A percentile compares a stretch with the other conserved stretches of the same genome.
Conservation (phyloP, 2,113 vertebrate species). For the Catharus fuscescens region DNA sequence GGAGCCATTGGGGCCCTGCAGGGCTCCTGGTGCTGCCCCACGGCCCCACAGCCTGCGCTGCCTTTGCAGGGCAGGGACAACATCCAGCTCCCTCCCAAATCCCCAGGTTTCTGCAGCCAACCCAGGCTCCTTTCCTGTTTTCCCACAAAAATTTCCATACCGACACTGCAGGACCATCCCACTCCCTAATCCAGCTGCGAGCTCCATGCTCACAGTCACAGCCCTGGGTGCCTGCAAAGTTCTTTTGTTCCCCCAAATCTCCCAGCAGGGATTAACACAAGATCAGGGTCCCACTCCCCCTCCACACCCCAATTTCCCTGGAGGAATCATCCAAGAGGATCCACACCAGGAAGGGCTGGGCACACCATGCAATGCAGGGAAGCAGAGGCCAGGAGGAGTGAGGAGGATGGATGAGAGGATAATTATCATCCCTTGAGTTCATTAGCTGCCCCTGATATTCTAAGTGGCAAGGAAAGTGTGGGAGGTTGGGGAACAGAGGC, state of each 20-base stretch:
- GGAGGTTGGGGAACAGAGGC: not conserved
- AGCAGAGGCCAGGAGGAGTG: not conserved
- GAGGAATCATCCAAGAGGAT: not conserved
- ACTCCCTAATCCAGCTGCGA: rapidly evolving
- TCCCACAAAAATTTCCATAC: rapidly evolving
- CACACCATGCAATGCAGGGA: rapidly evolving
- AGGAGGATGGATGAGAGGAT: rapidly evolving
- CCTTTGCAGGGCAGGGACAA: rapidly evolving
- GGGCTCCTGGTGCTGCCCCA: not conserved
- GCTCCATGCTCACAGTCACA: rapidly evolving
- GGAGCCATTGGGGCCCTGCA: not conserved
- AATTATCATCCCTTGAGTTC: not conserved
- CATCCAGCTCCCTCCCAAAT: rapidly evolving
- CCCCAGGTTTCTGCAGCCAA: not conserved
- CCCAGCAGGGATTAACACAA: rapidly evolving
- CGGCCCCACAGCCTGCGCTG: not conserved
- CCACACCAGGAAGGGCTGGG: not conserved
- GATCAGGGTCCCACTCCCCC: rapidly evolving
- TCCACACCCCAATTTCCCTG: rapidly evolving
- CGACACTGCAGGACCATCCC: rapidly evolving
- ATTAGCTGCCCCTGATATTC: not conserved
- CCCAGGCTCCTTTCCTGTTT: not conserved
- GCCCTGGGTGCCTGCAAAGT: rapidly evolving
- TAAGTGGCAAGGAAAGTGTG: rapidly evolving
- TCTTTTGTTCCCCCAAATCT: not conserved